Percentiles rank a stretch among this genome's conserved stretches.
Evolutionary conservation across 1,140 invertebrate genomes (phyloP).

Genomic region (Diabrotica undecimpunctata): DNA sequence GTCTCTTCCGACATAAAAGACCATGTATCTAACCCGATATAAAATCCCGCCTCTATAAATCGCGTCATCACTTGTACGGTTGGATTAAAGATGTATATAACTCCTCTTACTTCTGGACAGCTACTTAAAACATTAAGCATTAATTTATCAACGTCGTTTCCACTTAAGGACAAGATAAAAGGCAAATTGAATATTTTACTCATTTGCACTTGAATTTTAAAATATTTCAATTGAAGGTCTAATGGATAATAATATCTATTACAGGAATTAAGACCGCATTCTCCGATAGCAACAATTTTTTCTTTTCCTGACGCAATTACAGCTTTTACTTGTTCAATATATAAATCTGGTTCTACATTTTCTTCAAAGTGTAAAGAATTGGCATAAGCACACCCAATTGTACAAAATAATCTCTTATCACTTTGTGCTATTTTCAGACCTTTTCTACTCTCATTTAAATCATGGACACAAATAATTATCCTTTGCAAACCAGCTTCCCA

Average conservation of each 20-base stretch:
- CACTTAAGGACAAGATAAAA: no score
- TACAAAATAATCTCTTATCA: conserved; percentile 76
- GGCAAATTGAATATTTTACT: no score
- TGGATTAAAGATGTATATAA: no score
- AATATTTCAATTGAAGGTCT: conserved; percentile 50
- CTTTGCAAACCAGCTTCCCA: conserved; percentile 76
- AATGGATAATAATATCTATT: conserved; percentile 83
- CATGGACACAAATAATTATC: conserved; percentile 88
- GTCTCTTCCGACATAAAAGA: no score
- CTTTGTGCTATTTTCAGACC: conserved; percentile 70
- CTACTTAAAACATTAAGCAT: no score
- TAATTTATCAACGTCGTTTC: no score
- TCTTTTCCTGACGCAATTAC: conserved; percentile 68
- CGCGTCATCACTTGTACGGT: no score
- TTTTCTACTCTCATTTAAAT: conserved; percentile 70
- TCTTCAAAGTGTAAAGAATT: conserved; percentile 80
- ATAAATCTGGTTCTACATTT: conserved; percentile 62
- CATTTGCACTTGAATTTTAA: no score
- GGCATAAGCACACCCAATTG: conserved; percentile 93
- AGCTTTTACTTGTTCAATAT: conserved; percentile 66
- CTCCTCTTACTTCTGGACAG: no score
- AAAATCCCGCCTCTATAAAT: no score
- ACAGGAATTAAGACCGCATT: conserved; percentile 94
- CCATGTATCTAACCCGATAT: no score
- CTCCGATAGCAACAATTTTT: conserved; percentile 88